Base-by-base conservation (phyloP, 2,113 vertebrate species). In the Gracilinanus agilis region DNA sequence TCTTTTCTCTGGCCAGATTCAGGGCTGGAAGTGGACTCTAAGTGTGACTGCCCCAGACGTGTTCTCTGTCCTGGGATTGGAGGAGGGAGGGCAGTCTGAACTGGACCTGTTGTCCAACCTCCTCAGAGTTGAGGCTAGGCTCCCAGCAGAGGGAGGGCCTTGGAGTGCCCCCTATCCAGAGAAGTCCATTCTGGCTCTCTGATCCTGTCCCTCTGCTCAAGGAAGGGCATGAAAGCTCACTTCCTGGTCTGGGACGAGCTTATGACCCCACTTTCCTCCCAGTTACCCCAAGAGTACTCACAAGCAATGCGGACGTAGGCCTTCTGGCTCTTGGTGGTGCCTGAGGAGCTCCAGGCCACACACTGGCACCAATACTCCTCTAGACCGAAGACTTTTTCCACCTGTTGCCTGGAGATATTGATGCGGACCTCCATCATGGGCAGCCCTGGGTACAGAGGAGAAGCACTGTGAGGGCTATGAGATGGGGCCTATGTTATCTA, bases 351-450 rank as follows among this genome's bases (percentile, higher is more conserved):
- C 99, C 99, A 99, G 29, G 99, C 99, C 94, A 99, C 99, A 0
- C 99, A 99, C 98, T 99, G 99, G 98, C 99, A 99, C 99, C 99
- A 99, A 98, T 99, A 99, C 96, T 99, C 99, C 96, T 99, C 99
- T 91, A 99, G 98, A 53, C 99, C 99, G 3, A 99, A 99, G 97
- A 99, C 98, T 99, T 99, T 99, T 98, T 99, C 99, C 98, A 99
- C 99, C 98, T 99, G 99, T 98, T 99, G 99, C 95, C 99, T 98
- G 3, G 99, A 99, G 91, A 99, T 99, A 24, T 99, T 99, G 13
- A 99, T 99, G 91, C 98, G 99, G 96, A 99, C 99, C 98, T 99
- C 99, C 99, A 99, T 99, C 97, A 99, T 97, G 0, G 99, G 99
- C 97, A 99, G 98, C 55, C 99, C 99, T 99, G 98, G 53, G n/a